Percentiles rank a stretch among this genome's conserved stretches.
These are phyloP conservation scores for Tragopan temminckii DNA, from an alignment of 2,797 vertebrate genomes.

Conservation along the genomic window DNA sequence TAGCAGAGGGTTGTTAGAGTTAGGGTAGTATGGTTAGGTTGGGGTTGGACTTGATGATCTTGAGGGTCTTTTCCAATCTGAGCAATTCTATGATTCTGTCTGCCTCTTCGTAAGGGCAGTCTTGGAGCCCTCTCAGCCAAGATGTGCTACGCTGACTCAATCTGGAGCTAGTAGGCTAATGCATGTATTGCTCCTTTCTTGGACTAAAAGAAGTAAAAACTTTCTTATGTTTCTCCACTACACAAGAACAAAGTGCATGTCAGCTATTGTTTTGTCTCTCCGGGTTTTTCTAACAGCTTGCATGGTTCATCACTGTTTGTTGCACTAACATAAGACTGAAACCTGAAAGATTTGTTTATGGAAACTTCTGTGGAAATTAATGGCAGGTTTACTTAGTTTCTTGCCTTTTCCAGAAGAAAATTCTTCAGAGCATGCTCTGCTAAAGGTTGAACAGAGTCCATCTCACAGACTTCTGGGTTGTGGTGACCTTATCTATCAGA, in stretches of 20 bases:
- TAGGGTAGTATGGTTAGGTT: too few species aligned
- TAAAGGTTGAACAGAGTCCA: background rate
- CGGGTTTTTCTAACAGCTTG: background rate
- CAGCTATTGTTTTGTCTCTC: background rate
- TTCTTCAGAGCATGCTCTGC: background rate
- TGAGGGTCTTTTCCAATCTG: too few species aligned
- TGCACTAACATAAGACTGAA: background rate
- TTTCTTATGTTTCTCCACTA: background rate
- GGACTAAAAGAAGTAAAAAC: background rate
- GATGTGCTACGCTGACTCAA: fast-evolving
- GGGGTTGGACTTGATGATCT: too few species aligned
- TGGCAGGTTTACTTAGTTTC: background rate
- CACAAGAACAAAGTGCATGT: background rate
- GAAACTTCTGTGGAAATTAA: background rate
- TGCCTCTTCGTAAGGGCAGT: background rate
- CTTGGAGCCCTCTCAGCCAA: too few species aligned
- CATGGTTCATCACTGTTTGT: background rate
- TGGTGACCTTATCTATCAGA: too few species aligned
- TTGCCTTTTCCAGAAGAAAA: background rate
- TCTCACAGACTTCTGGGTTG: too few species aligned
- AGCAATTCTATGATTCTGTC: too few species aligned
- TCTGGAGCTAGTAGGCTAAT: background rate
- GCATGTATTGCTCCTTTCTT: background rate
- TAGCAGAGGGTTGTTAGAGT: too few species aligned
- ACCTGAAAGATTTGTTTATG: background rate